Evolutionary conservation across 2,113 vertebrate species (phyloP), one percentile per base, ranked within the genome.

Genomic region (Neopipo cinnamomea): DNA sequence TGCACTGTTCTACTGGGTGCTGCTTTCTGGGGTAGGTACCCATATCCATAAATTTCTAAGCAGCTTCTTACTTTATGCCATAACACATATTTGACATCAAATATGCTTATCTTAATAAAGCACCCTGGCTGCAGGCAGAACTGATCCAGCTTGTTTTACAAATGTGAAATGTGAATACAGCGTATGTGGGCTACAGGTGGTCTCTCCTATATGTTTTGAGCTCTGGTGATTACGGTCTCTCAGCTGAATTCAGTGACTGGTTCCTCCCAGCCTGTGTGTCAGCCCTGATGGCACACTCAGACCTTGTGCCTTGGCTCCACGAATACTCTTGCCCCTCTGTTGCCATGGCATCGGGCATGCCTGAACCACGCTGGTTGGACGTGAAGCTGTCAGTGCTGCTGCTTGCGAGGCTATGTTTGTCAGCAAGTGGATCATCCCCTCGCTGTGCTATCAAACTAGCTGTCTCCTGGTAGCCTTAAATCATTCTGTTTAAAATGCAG

Each of bases 301-400:
- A 70, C 63, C 62, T 68, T 4, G 33, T 9, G 22, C 22, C 63
- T 5, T 42, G 39, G 28, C 59, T 49, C 31, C 9, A n/a, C 0
- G 2, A 18, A 9, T 27, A 46, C 46, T 49, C 6, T 1, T 37
- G 28, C 35, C 11, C 5, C n/a, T 35, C 35, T 0, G 10, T 14
- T n/a, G 50, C 31, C 9, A 16, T 0, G 3, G 55, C 4, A 12
- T 7, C 4, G 46, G 46, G 18, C 24, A 5, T 2, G 27, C 21
- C 27, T 1, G 3, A 28, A 3, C 46, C 2, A 1, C 1, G 2
- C 55, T n/a, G n/a, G 18, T 25, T 35, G 20, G 46, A 27, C 0
- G 1, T 20, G 19, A 41, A 47, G 59, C 65, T 2, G 0, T 8
- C 33, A 0, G 2, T 0, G 8, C 67, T 31, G 41, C 53, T 1